These are phyloP conservation scores for Thyatira batis DNA, from an alignment of 2,888 invertebrate species.

Conservation along the genomic window DNA sequence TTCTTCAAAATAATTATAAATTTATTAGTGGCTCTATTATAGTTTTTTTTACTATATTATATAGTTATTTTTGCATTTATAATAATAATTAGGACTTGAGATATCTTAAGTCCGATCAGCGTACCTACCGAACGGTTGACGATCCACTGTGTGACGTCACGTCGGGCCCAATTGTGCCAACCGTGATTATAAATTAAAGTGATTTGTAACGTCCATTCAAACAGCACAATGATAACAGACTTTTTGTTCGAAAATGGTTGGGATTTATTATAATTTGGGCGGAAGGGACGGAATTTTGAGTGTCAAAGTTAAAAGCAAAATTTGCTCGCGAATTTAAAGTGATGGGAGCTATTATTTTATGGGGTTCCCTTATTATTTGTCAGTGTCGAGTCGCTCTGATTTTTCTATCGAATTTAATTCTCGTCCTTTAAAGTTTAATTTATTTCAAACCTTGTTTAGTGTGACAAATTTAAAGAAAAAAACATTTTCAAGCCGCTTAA, in stretches of 20 bases:
- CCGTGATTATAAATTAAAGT: constrained; percentile 29
- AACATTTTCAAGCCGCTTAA: too few relatives aligned
- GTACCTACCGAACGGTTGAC: background rate
- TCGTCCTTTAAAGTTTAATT: too few relatives aligned
- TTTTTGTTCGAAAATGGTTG: background rate
- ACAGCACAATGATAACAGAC: constrained; percentile 5
- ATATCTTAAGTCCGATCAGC: background rate
- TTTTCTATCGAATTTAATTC: too few relatives aligned
- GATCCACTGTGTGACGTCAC: constrained; percentile 6
- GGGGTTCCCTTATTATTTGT: background rate
- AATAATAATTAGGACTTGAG: too few relatives aligned
- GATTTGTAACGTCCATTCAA: constrained; percentile 32
- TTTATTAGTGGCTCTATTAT: too few relatives aligned
- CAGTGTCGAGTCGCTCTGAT: too few relatives aligned
- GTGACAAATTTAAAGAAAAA: too few relatives aligned
- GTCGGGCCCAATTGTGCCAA: constrained; percentile 25
- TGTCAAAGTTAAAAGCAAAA: constrained; percentile 1
- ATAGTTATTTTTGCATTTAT: too few relatives aligned
- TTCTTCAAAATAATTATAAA: too few relatives aligned
- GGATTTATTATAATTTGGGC: constrained; percentile 1
- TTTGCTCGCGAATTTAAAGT: background rate
- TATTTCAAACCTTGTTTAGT: too few relatives aligned
- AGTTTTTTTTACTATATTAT: too few relatives aligned
- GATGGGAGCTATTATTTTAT: constrained; percentile 1
- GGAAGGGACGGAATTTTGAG: constrained; percentile 3